These are phyloP conservation scores for Notiomystis cincta DNA, from an alignment of 2,113 vertebrate species.

Conservation along the genomic window DNA sequence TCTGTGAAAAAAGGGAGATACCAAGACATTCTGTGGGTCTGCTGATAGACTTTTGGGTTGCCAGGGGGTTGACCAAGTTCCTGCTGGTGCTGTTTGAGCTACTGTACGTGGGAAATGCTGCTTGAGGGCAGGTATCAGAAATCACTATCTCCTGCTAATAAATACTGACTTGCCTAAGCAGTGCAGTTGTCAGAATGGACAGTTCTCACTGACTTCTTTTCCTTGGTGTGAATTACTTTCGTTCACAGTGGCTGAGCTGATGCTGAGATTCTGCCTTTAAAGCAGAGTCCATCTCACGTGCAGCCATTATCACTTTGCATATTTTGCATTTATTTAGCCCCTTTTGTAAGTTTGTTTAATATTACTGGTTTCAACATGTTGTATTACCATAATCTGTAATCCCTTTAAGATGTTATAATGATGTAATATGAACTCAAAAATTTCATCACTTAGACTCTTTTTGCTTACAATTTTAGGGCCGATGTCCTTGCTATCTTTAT, in stretches of 20 bases:
- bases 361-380: neutral
- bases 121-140: neutral
- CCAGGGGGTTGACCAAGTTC: neutral
- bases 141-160: neutral
- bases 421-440: neutral
- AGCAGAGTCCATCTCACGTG: neutral
- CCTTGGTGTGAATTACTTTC: neutral
- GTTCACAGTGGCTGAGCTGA: neutral
- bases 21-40: neutral
- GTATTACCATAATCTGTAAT: neutral
- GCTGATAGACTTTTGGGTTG: neutral
- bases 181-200: neutral
- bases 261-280: neutral
- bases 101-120: neutral
- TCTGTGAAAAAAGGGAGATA: neutral
- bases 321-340: neutral
- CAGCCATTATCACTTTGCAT: neutral
- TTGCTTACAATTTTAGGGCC: constrained; percentile 77
- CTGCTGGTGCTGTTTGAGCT: neutral
- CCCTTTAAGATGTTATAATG: neutral
- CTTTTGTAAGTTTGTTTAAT: neutral
- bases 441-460: neutral
- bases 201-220: neutral
- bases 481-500: constrained; percentile 89
- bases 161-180: neutral